Evolutionary conservation across 2,888 invertebrate genomes (phyloP).

Genomic region (Apodemia mormo): DNA sequence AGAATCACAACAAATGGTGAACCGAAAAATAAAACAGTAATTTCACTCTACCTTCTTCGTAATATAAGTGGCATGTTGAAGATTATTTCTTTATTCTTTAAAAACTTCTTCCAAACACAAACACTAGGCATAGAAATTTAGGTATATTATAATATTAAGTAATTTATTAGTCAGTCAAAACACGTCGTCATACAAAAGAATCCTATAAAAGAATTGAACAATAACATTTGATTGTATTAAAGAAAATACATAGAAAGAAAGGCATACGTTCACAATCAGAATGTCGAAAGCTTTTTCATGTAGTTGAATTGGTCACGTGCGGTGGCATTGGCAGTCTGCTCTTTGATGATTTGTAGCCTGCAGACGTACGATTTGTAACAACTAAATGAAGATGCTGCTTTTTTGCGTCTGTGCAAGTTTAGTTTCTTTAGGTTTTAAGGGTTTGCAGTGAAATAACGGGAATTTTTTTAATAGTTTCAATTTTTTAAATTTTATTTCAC

Average conservation of each 20-base stretch:
- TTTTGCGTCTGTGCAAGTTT: slow-evolving; percentile 2
- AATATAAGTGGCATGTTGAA: no score
- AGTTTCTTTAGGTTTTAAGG: neutral
- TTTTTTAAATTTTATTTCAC: no score
- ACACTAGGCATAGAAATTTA: no score
- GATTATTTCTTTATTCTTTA: no score
- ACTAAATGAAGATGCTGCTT: slow-evolving; percentile 6
- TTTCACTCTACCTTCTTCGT: no score
- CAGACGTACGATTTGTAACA: slow-evolving; percentile 15
- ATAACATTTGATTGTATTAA: slow-evolving; percentile 10
- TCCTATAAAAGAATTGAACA: neutral
- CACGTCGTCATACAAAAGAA: neutral
- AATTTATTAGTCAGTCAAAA: neutral
- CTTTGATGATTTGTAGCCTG: slow-evolving; percentile 5
- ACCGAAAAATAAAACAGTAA: no score
- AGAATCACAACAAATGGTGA: no score
- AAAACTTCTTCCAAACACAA: no score
- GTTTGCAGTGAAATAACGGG: no score
- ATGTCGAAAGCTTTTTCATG: slow-evolving; percentile 11
- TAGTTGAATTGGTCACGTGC: slow-evolving; percentile 13
- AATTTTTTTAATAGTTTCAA: no score
- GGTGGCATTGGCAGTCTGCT: slow-evolving; percentile 2
- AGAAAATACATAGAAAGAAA: slow-evolving; percentile 8
- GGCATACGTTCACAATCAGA: slow-evolving; percentile 8
- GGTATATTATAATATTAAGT: no score